Evolutionary conservation across 2,888 invertebrate species (phyloP), one percentile per base, ranked within the genome.

Genomic region (Cartodere bifasciata): DNA sequence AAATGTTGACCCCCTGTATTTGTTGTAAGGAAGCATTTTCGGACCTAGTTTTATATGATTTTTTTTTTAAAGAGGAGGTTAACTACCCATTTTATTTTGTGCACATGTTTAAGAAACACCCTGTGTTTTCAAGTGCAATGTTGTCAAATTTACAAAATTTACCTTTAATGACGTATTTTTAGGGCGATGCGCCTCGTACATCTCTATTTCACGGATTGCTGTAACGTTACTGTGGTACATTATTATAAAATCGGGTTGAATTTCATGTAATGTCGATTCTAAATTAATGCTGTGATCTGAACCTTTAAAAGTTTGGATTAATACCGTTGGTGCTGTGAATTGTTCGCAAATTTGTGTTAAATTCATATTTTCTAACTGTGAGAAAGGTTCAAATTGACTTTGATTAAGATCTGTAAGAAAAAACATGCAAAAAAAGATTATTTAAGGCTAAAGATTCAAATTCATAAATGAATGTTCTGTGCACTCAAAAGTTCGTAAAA

Each of bases 221-320:
- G 82, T 71, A 40, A 95, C 73, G 50, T 92, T 88, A 31, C 77
- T 73, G 51, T 91, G 86, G 58, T 95, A 95, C 64, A 97, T 70
- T 16, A 97, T 69, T 2, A 97, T 73, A 58, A 81, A 88, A 43
- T 74, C 72, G 0, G 97, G 95, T 27, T 68, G 63, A 4, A 79
- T 51, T 23, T 72, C 68, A 24, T 72, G 65, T 30, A 92, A 60
- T 6, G 75, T 73, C 32, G 69, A 67, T 41, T 79, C 75, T 15
- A 92, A 58, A 1, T 78, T 78, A 55, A 83, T 74, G 28, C 73
- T 62, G 45, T 80, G 74, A 16, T 78, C 76, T 15, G 70, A 68
- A 40, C 75, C 77, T 61, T 83, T 84, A 46, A 84, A 79, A 3
- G 82, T 79, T 57, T 83, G 82, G 44, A 85, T 74, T 31, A 77